phyloP scores from a whole-genome alignment of 2,113 vertebrate species.

The Entelurus aequoreus region DNA sequence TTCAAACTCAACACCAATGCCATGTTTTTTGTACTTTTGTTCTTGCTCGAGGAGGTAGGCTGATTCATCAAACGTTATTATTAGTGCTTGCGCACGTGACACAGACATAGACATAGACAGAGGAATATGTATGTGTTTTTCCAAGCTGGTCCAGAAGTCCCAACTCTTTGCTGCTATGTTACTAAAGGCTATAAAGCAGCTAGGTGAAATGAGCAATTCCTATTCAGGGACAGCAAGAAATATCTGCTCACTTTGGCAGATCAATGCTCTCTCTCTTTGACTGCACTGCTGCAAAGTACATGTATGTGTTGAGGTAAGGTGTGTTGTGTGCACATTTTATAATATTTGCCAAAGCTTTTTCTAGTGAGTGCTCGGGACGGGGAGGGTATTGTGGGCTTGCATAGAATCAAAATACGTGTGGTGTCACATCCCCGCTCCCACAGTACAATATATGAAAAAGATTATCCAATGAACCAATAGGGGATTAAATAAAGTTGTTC shows the following conservation, averaged over 20 bases:
- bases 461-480: slow-evolving; percentile 52
- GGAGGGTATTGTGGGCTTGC: slow-evolving; percentile 50
- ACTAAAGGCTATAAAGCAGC: slow-evolving; percentile 35
- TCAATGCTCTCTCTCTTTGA: slow-evolving; percentile 55
- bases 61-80: slow-evolving; percentile 62
- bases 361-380: slow-evolving; percentile 34
- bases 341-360: slow-evolving; percentile 59
- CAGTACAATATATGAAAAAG: slow-evolving; percentile 64
- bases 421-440: slow-evolving; percentile 14
- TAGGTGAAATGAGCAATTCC: slow-evolving; percentile 69
- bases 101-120: slow-evolving; percentile 2
- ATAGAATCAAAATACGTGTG: slow-evolving; percentile 63
- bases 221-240: slow-evolving; percentile 61
- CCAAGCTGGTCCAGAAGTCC: slow-evolving; percentile 46
- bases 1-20: slow-evolving; percentile 61
- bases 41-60: slow-evolving; percentile 58
- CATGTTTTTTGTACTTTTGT: slow-evolving; percentile 55
- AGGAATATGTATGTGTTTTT: background rate
- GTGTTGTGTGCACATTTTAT: slow-evolving; percentile 62
- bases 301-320: slow-evolving; percentile 9
- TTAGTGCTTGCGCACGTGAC: slow-evolving; percentile 36
- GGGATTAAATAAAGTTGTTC: slow-evolving; percentile 53
- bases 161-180: slow-evolving; percentile 43
- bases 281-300: slow-evolving; percentile 36
- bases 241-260: slow-evolving; percentile 67